Percentiles rank a stretch among this genome's conserved stretches.
Conservation (phyloP, 2,888 invertebrate genomes). For the Leptodirus hochenwartii region DNA sequence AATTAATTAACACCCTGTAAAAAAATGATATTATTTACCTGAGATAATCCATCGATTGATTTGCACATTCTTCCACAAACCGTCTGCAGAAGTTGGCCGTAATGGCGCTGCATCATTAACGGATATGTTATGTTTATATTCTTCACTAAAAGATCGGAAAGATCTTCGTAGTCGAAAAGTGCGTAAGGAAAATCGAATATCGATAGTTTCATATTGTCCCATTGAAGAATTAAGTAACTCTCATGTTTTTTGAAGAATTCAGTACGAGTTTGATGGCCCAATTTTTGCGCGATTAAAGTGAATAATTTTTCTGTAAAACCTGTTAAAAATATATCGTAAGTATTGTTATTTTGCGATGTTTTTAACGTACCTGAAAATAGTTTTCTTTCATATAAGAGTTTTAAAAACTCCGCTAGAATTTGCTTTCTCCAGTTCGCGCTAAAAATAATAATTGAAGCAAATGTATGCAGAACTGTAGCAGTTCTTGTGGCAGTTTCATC, state of each 20-base stretch:
- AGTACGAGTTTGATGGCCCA: constrained; percentile 18
- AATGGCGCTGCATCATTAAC: constrained; percentile 23
- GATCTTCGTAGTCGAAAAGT: constrained; percentile 21
- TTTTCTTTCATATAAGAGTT: constrained; percentile 32
- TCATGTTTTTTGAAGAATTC: constrained; percentile 29
- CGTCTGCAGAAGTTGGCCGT: constrained; percentile 16
- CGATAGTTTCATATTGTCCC: constrained; percentile 16
- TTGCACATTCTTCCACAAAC: constrained; percentile 19
- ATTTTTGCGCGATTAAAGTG: constrained; percentile 15
- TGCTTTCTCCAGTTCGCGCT: constrained; percentile 32
- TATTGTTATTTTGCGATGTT: constrained; percentile 2
- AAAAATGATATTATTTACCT: too few species aligned
- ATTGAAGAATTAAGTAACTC: constrained; percentile 29
- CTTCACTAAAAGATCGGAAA: constrained; percentile 25
- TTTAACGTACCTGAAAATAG: constrained; percentile 22
- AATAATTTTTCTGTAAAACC: constrained; percentile 5
- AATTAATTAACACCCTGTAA: too few species aligned
- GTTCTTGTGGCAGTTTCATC: constrained; percentile 42
- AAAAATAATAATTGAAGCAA: constrained; percentile 32
- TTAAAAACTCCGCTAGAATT: constrained; percentile 33
- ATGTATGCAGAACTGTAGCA: constrained; percentile 35
- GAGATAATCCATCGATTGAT: constrained; percentile 18
- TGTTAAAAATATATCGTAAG: not conserved
- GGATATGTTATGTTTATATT: constrained; percentile 26
- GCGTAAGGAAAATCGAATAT: constrained; percentile 24